Base-by-base conservation (phyloP, 2,888 invertebrate genomes). In the Tetragnatha montana region DNA sequence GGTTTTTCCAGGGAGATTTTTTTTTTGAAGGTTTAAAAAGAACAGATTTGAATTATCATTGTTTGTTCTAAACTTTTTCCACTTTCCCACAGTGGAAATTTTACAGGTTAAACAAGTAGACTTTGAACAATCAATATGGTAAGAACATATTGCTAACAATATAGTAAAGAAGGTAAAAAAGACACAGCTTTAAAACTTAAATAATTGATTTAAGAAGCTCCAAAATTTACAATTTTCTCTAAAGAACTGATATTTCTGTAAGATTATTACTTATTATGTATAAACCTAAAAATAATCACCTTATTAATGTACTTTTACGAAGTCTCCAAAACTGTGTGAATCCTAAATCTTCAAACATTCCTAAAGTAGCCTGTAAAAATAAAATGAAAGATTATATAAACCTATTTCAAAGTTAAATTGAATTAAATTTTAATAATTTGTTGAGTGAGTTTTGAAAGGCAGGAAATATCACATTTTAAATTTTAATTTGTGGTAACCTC, bases 331-430 rank as follows among this genome's bases (percentile, higher is more conserved):
- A 94, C 80, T 95, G 94, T 90, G 95, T 94, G 91, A 97, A 95
- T 84, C 95, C 95, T 91, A 97, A 94, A 91, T 96, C 96, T 21
- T 95, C 94, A 93, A 97, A 96, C 96, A 97, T 96, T 93, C 95
- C 95, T 69, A 96, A 91, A 0, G 95, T 94, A 91, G 95, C 95
- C 91, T 92, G 78, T 22, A 88, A 88, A 78, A 89, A 35, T 1
- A 35, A 4, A 35, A 35, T 35, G 35, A 35, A 35, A 35, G 4
- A 35, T 35, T 35, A 35, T 2, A 35, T 35, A 76, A 8, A 47
- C 47, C 14, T 50, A 76, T 49, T 4, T 35, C 35, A 35, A 35
- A 35, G 35, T 35, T 2, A 35, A 35, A 35, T 2, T 35, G 35
- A 35, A 35, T 1, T 35, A 35, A 35, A 35, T 2, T 2, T 35